Evolutionary conservation across 2,888 invertebrate species (phyloP), one percentile per base, ranked within the genome.

Genomic region (Nineta flava): DNA sequence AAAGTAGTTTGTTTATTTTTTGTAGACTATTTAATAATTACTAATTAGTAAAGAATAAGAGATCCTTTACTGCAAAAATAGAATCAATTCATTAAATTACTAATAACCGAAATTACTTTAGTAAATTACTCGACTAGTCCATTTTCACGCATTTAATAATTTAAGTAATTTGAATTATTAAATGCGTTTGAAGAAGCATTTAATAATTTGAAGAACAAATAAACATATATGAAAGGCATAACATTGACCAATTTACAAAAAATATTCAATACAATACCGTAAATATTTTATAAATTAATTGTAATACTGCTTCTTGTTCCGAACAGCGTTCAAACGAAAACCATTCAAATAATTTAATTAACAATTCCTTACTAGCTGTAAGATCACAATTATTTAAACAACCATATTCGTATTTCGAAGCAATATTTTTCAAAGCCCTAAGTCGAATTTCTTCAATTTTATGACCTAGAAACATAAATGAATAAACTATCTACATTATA

Each of bases 321-420:
- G 72, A 65, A 35, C 73, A 68, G 45, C 69, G 64, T 38, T 75
- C 68, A 50, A 69, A 71, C 46, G 73, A 61, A 61, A 82, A 80
- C 81, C 81, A 83, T 47, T 73, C 68, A 45, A 81, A 64, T 21
- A 82, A 63, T 53, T 74, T 73, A 47, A 70, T 65, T 17, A 82
- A 60, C 15, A 82, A 64, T 57, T 78, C 74, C 53, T 76, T 73
- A 35, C 73, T 75, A 41, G 73, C 67, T 15, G 73, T 69, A 48
- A 79, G 60, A 57, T 79, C 77, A 58, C 77, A 77, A 50, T 78
- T 74, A 47, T 76, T 67, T 49, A 71, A 65, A 66, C 77, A 75
- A 16, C 79, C 81, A 54, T 76, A 65, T 51, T 74, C 73, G n/a
- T 81, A 64, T 61, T 83, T 83, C 1, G 77, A 74, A 54, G 73